Percentiles rank a stretch among this genome's conserved stretches.
Evolutionary conservation across 2,113 vertebrate species (phyloP).

Genomic region (Alligator sinensis): DNA sequence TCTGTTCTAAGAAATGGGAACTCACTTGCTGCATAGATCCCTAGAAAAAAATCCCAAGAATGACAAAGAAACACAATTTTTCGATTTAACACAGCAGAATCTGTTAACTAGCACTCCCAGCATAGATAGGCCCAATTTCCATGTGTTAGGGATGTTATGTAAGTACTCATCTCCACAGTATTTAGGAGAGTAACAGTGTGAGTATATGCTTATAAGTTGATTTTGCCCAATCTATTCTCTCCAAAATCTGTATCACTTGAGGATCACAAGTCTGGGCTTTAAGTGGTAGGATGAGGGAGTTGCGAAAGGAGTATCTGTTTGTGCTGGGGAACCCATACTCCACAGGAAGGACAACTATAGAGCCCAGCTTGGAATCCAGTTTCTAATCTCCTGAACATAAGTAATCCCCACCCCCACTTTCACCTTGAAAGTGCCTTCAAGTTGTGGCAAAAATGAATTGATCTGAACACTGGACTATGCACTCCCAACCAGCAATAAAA

Average conservation of each 20-base stretch:
- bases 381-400: background rate
- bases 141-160: background rate
- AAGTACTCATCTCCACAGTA: accelerated
- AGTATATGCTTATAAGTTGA: background rate
- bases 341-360: background rate
- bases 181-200: accelerated
- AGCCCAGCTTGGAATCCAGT: background rate
- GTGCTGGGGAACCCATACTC: background rate
- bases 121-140: accelerated
- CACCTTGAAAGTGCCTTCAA: background rate
- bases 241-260: too few species aligned
- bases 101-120: background rate
- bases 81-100: background rate
- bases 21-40: constrained; percentile 98
- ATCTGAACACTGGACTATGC: accelerated
- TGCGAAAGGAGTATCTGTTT: accelerated
- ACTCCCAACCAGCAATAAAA: background rate
- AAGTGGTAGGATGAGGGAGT: background rate
- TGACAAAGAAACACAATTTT: background rate
- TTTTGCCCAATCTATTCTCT: too few species aligned
- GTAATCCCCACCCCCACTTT: background rate
- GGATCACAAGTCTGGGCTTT: background rate
- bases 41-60: constrained; percentile 67
- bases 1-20: constrained; percentile 97
- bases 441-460: background rate